Conservation (phyloP, 2,797 vertebrate species). For the Aplochiton taeniatus region DNA sequence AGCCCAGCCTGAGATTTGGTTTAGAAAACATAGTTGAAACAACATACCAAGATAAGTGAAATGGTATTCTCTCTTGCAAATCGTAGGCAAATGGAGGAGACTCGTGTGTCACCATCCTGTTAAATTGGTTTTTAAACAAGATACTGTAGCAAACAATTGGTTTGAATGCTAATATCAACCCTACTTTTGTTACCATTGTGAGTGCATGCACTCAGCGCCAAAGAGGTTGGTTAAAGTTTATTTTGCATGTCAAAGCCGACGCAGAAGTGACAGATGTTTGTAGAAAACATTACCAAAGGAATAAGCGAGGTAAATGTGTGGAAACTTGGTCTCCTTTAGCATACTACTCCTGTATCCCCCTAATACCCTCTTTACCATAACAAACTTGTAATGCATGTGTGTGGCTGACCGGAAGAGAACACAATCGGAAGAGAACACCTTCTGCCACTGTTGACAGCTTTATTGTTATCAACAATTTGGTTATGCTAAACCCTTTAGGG, state of each 20-base stretch:
- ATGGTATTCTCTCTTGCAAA: slow-evolving; percentile 11
- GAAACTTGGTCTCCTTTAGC: too few species aligned
- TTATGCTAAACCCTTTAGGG: too few species aligned
- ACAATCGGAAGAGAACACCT: too few species aligned
- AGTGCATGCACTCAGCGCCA: slow-evolving; percentile 4
- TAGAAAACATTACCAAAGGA: not conserved
- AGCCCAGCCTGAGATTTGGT: slow-evolving; percentile 28
- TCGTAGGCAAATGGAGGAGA: slow-evolving; percentile 10
- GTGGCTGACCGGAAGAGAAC: too few species aligned
- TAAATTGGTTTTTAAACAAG: slow-evolving; percentile 16
- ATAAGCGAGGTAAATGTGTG: not conserved
- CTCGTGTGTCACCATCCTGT: slow-evolving; percentile 22
- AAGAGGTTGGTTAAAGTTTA: not conserved
- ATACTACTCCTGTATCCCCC: too few species aligned
- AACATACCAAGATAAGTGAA: slow-evolving; percentile 33
- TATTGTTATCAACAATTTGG: too few species aligned
- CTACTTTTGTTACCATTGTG: slow-evolving; percentile 1
- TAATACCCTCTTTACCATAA: too few species aligned
- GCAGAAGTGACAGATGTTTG: not conserved
- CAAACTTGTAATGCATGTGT: too few species aligned
- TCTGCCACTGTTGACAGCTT: too few species aligned
- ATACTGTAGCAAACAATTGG: slow-evolving; percentile 7
- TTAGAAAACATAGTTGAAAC: slow-evolving; percentile 49
- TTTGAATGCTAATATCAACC: not conserved
- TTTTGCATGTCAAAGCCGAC: not conserved